A percentile compares a stretch with the other conserved stretches of the same genome.
These are phyloP conservation scores for Orbicella faveolata DNA, from an alignment of 64 coral and sea anemone genomes.

Conservation along the genomic window DNA sequence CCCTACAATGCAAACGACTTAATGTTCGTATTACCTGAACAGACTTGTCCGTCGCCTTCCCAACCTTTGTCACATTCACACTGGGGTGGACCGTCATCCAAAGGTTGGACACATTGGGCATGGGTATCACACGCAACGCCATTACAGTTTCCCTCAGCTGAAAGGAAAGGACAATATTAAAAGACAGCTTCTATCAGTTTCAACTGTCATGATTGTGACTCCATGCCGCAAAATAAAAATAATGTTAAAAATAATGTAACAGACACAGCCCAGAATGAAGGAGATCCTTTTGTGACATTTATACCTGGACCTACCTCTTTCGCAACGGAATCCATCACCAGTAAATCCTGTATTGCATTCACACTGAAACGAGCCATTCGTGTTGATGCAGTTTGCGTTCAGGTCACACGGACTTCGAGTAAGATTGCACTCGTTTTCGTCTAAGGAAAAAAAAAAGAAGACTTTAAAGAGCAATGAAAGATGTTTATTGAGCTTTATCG, in stretches of 20 bases:
- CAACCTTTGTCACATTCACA: constrained; percentile 54
- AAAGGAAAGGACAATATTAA: not conserved
- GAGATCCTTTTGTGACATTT: not conserved
- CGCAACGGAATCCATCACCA: constrained; percentile 71
- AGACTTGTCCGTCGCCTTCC: constrained; percentile 39
- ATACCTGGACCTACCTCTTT: constrained; percentile 40
- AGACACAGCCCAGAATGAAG: not conserved
- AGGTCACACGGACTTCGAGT: constrained; percentile 55
- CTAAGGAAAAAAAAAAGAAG: not conserved
- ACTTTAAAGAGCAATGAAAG: not conserved
- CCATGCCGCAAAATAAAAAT: too few relatives aligned
- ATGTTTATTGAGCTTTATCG: not conserved
- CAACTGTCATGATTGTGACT: too few relatives aligned
- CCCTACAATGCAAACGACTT: not conserved
- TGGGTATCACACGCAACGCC: constrained; percentile 54
- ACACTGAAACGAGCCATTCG: constrained; percentile 64
- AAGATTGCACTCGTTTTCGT: constrained; percentile 60
- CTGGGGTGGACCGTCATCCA: not conserved
- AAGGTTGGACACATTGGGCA: constrained; percentile 59
- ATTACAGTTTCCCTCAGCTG: constrained; percentile 58
- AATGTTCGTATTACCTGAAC: constrained; percentile 31
- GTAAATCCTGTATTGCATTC: constrained; percentile 72
- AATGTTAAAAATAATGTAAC: too few relatives aligned
- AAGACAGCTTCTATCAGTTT: too few relatives aligned
- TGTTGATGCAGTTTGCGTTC: constrained; percentile 75